These are phyloP conservation scores for Furcula furcula DNA, from an alignment of 2,888 invertebrate genomes.

Conservation along the genomic window DNA sequence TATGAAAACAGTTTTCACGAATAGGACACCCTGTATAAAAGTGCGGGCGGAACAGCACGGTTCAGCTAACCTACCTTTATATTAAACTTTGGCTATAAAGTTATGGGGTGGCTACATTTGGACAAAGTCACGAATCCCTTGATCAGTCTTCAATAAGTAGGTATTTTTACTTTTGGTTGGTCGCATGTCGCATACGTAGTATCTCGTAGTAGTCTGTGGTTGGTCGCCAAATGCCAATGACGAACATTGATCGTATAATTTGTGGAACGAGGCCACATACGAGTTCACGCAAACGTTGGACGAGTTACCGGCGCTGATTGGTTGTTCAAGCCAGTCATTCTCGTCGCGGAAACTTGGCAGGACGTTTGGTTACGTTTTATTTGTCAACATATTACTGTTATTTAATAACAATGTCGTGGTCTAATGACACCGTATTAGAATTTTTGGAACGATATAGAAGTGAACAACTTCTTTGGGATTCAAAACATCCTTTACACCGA, in stretches of 20 bases:
- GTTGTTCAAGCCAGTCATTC: conserved; percentile 33
- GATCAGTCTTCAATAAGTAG: conserved; percentile 3
- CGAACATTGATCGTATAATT: conserved; percentile 51
- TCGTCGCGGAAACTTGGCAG: conserved; percentile 22
- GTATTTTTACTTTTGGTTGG: conserved; percentile 38
- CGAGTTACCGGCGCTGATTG: conserved; percentile 46
- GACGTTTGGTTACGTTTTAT: conserved; percentile 22
- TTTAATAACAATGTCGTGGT: conserved; percentile 48
- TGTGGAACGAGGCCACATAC: conserved; percentile 59
- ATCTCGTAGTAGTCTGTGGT: too few species aligned
- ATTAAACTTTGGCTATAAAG: too few species aligned
- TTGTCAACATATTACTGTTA: background rate
- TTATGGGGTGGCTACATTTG: too few species aligned
- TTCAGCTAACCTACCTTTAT: too few species aligned
- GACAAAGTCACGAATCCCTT: too few species aligned
- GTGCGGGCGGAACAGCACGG: too few species aligned
- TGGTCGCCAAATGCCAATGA: conserved; percentile 49
- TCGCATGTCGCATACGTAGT: too few species aligned
- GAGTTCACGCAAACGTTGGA: conserved; percentile 57
- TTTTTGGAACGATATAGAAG: conserved; percentile 63
- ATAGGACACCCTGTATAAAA: too few species aligned
- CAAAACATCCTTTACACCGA: conserved; percentile 58
- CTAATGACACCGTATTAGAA: conserved; percentile 59
- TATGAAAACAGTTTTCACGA: too few species aligned
- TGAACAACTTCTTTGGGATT: conserved; percentile 68